Base-by-base conservation (phyloP, 2,888 invertebrate genomes). In the Emmelina monodactyla region DNA sequence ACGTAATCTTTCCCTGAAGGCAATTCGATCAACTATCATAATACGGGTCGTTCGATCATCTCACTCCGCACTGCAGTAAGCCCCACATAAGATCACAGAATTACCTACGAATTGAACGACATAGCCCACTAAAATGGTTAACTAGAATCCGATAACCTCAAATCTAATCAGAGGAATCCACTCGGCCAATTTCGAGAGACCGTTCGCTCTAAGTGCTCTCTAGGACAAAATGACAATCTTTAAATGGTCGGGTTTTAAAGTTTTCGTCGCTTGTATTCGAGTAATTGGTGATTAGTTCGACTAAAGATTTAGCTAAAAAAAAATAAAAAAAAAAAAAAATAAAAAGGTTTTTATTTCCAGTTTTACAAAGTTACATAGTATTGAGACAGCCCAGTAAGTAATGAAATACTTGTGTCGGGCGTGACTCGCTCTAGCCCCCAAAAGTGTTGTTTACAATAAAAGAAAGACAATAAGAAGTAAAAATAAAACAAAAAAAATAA, bases 111-210 rank as follows among this genome's bases (percentile, higher is more conserved):
- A 25, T n/a, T 9, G 3, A 4, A 25, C n/a, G 25, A 25, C 25
- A 25, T 25, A n/a, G 25, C 11, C 9, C 3, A 25, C 25, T 25
- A 37, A 56, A 55, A 52, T 59, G 63, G 49, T 61, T 58, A 57
- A 58, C 65, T 58, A 54, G 57, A 66, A 67, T 62, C 62, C 60
- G 61, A 69, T 65, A 61, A 59, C 56, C 50, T 40, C 44, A 44
- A 45, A 68, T 66, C 62, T 64, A 69, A 73, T 72, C 68, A 62
- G 46, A 43, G 55, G 50, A 49, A 37, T 34, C 37, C 39, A 38
- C 46, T 68, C 55, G 50, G 50, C 56, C 49, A 55, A 62, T 60
- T 62, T 62, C 55, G 47, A 67, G 61, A 55, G 60, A 42, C 53
- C 50, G 45, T 28, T 45, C 42, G 43, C 50, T 40, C 34, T 4